These are phyloP conservation scores for Sericinus montela DNA, from an alignment of 2,888 invertebrate species.

Conservation along the genomic window DNA sequence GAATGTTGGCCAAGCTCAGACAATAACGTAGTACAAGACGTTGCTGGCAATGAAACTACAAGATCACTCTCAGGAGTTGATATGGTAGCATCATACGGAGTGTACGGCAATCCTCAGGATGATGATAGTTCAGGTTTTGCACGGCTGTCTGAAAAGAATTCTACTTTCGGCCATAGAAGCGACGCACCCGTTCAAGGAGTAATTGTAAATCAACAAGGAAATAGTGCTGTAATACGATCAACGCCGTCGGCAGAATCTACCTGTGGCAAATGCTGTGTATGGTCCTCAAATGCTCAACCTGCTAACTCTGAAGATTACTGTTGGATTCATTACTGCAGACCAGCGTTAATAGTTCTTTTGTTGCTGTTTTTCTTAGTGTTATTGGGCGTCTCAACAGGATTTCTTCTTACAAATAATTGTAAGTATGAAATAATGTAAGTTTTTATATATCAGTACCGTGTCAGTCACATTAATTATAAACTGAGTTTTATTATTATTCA, in stretches of 20 bases:
- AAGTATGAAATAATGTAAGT: conserved; percentile 39
- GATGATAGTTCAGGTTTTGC: conserved; percentile 74
- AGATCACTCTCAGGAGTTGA: conserved; percentile 71
- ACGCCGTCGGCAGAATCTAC: conserved; percentile 40
- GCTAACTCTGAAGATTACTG: conserved; percentile 72
- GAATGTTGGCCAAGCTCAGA: conserved; percentile 76
- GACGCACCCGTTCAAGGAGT: conserved; percentile 73
- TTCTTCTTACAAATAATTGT: conserved; percentile 80
- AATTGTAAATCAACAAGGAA: conserved; percentile 74
- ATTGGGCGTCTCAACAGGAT: conserved; percentile 77
- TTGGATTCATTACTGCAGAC: conserved; percentile 76
- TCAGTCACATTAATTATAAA: too few species aligned
- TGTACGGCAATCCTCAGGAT: conserved; percentile 71
- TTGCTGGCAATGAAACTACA: conserved; percentile 57
- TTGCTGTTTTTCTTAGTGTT: conserved; percentile 76
- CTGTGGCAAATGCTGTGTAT: conserved; percentile 61
- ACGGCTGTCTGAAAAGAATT: conserved; percentile 60
- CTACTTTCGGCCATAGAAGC: conserved; percentile 60
- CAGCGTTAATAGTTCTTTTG: conserved; percentile 72
- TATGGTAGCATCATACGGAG: conserved; percentile 76
- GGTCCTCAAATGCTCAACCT: conserved; percentile 52
- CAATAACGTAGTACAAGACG: conserved; percentile 59
- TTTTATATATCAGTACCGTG: neutral
- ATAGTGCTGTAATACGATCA: conserved; percentile 67
- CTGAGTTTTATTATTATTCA: too few species aligned